Conservation (phyloP, 2,888 invertebrate species). For the Eretmocerus hayati region DNA sequence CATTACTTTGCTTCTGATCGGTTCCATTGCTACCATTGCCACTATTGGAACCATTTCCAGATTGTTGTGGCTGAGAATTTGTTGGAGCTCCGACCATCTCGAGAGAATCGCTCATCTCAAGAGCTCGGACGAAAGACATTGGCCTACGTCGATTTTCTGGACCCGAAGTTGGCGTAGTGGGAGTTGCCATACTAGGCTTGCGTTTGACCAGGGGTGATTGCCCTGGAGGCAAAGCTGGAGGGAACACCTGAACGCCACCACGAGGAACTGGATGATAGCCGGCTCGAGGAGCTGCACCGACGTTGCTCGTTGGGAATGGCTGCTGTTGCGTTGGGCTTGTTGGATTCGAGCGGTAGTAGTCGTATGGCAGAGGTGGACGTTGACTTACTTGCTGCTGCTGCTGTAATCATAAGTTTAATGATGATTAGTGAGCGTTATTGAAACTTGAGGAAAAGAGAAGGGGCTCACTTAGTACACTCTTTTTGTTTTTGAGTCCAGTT, state of each 20-base stretch:
- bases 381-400: slow-evolving; percentile 17
- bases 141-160: slow-evolving; percentile 58
- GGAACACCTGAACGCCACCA: slow-evolving; percentile 65
- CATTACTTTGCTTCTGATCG: slow-evolving; percentile 28
- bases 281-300: slow-evolving; percentile 44
- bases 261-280: slow-evolving; percentile 58
- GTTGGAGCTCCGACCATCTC: slow-evolving; percentile 61
- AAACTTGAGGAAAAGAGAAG: too few relatives aligned
- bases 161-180: slow-evolving; percentile 47
- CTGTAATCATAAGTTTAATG: too few relatives aligned
- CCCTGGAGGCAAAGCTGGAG: slow-evolving; percentile 39
- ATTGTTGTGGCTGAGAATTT: slow-evolving; percentile 34
- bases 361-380: slow-evolving; percentile 38
- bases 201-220: slow-evolving; percentile 40
- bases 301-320: too few relatives aligned
- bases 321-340: slow-evolving; percentile 63
- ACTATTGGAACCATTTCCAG: slow-evolving; percentile 16
- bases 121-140: slow-evolving; percentile 81
- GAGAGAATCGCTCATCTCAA: slow-evolving; percentile 83
- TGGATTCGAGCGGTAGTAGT: slow-evolving; percentile 63
- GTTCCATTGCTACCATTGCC: slow-evolving; percentile 26
- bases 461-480: too few relatives aligned
- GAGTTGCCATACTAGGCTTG: slow-evolving; percentile 39
- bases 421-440: too few relatives aligned
- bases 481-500: too few relatives aligned